Evolutionary conservation across 2,113 vertebrate genomes (phyloP).

Genomic region (Cyrtonyx montezumae): DNA sequence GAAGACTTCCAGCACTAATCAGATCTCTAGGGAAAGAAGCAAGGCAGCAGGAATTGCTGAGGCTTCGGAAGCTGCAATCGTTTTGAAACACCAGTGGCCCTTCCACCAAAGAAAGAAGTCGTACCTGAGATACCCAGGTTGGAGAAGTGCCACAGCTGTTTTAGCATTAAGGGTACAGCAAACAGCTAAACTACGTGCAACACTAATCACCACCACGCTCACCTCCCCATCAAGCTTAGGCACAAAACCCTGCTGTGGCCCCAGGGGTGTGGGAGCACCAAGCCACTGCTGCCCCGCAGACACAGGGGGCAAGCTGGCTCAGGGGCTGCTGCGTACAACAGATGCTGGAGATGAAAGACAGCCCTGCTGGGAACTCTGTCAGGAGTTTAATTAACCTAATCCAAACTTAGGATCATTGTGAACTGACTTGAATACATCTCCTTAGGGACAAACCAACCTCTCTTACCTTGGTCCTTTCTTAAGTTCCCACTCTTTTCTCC

Average conservation of each 20-base stretch:
- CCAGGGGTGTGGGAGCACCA: background rate
- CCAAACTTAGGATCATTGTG: background rate
- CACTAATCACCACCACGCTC: background rate
- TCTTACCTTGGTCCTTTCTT: background rate
- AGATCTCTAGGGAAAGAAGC: background rate
- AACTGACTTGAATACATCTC: background rate
- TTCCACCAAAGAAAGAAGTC: background rate
- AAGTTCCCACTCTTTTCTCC: background rate
- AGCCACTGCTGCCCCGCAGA: background rate
- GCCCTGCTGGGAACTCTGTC: background rate
- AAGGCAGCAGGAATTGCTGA: background rate
- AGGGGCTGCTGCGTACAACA: accelerated
- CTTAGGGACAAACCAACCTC: background rate
- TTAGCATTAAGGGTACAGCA: background rate
- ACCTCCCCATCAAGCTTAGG: background rate
- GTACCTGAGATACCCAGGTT: background rate
- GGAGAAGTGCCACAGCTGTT: background rate
- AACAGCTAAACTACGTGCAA: background rate
- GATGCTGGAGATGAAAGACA: background rate
- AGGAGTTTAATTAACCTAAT: background rate
- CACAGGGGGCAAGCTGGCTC: accelerated
- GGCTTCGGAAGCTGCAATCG: background rate
- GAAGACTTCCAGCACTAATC: background rate
- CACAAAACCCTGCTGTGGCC: background rate
- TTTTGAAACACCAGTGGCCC: background rate